Base-by-base conservation (phyloP, 1,140 invertebrate genomes). In the Drosophila pectinifera region DNA sequence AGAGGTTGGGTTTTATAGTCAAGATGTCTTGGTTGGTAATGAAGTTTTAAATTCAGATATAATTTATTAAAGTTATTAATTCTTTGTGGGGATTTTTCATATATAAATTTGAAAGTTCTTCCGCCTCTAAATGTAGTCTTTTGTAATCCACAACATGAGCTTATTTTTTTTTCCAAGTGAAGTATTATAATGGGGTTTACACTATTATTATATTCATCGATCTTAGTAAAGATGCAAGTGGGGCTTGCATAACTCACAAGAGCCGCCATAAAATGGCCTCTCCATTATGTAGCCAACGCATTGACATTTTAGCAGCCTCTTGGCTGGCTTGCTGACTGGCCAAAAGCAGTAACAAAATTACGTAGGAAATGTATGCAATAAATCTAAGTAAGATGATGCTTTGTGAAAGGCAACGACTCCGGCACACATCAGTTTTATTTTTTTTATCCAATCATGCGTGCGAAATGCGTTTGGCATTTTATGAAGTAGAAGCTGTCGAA, bases 381-480 rank as follows among this genome's bases (percentile, higher is more conserved):
- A 49, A 42, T 76, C 73, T 76, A 51, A 57, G 51, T 42, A 74
- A 63, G 58, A 58, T 65, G 57, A 57, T 54, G 56, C 45, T 28
- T 76, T 82, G 65, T 84, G 81, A 84, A 80, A 84, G 81, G 81
- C 61, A 68, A 26, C 26, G 26, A 49, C 16, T 42, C 4, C 11
- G 8, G 5, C 56, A 77, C 28, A 51, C 62, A 64, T 39, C 24
- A 75, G 31, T 10, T 34, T 51, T 31, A 0, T 13, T 5, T 10
- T 53, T 39, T 76, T 34, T 45, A 69, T 49, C 67, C 63, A 69
- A 68, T 77, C 73, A 69, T 77, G 74, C 74, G 74, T 77, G 39
- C 41, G 38, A 62, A 77, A 62, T 77, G 74, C 73, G 64, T 65
- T 74, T 86, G 83, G 57, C 65, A 78, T 79, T 82, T 82, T 56